phyloP scores from a whole-genome alignment of 2,113 vertebrate species.

The Brachyhypopomus gauderio region DNA sequence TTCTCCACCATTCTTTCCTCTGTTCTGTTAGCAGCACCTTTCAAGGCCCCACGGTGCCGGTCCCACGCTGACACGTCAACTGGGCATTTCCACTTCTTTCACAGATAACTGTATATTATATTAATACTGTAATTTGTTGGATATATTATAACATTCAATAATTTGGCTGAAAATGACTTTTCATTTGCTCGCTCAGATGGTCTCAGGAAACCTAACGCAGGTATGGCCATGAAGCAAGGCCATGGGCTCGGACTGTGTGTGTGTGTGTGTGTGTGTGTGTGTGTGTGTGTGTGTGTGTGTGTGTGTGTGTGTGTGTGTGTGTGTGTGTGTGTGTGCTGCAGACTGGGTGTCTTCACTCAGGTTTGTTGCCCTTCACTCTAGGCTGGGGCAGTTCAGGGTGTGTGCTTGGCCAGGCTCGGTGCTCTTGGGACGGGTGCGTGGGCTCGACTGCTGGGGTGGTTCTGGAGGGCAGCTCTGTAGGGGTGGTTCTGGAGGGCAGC shows the following conservation, averaged over 20 bases:
- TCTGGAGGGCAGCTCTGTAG: conserved; percentile 18
- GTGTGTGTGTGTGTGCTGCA: too few relatives aligned
- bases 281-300: background rate
- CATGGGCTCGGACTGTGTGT: background rate
- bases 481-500: too few relatives aligned
- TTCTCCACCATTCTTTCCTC: conserved; percentile 1
- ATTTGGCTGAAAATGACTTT: conserved; percentile 7
- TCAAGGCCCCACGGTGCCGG: background rate
- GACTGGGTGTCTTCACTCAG: too few relatives aligned
- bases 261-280: background rate
- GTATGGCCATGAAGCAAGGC: conserved; percentile 2
- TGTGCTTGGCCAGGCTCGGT: background rate
- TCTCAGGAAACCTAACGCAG: background rate
- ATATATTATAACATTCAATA: background rate
- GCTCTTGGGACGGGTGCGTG: conserved; percentile 4
- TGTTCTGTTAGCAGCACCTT: conserved; percentile 10
- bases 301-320: too few relatives aligned
- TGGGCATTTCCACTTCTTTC: background rate
- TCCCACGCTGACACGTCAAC: conserved; percentile 12
- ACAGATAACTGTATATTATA: too few relatives aligned
- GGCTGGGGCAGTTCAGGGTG: background rate
- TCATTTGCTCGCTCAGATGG: background rate
- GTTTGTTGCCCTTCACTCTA: too few relatives aligned
- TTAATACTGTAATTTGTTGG: too few relatives aligned
- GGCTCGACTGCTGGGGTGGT: conserved; percentile 15